These are phyloP conservation scores for Theristus sp. DNA, from an alignment of 2,888 invertebrate genomes.

Conservation along the genomic window DNA sequence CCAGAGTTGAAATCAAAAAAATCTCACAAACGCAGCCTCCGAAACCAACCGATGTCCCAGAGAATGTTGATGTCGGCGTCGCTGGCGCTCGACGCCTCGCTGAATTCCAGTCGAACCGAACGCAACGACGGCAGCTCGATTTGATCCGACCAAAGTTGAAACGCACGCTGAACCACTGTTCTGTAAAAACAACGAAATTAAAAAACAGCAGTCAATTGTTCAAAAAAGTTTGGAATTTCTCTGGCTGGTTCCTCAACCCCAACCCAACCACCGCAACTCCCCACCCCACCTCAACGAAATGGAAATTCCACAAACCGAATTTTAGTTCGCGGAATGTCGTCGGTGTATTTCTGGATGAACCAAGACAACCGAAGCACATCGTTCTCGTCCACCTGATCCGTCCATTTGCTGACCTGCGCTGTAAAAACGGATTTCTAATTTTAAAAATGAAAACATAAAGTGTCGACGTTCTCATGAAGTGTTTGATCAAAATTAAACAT, in stretches of 20 bases:
- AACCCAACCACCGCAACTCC: slow-evolving; percentile 14
- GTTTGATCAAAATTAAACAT: too few relatives aligned
- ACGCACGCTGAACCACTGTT: slow-evolving; percentile 30
- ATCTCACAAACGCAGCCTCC: too few relatives aligned
- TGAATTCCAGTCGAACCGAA: slow-evolving; percentile 35
- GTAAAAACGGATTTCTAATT: too few relatives aligned
- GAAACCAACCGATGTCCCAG: slow-evolving; percentile 42
- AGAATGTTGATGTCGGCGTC: slow-evolving; percentile 54
- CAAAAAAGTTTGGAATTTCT: too few relatives aligned
- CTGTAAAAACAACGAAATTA: neutral
- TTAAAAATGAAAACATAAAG: too few relatives aligned
- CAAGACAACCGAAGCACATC: slow-evolving; percentile 3
- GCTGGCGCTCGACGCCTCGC: slow-evolving; percentile 30
- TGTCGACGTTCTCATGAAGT: too few relatives aligned
- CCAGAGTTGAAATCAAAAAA: too few relatives aligned
- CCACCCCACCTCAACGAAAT: too few relatives aligned
- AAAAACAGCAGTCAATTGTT: too few relatives aligned
- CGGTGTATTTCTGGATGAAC: slow-evolving; percentile 22
- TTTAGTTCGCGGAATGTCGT: slow-evolving; percentile 18
- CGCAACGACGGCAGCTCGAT: slow-evolving; percentile 42
- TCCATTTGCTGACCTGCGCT: slow-evolving; percentile 7
- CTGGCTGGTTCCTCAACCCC: too few relatives aligned
- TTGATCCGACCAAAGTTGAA: slow-evolving; percentile 46
- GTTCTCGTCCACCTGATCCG: neutral
- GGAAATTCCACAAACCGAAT: too few relatives aligned